phyloP scores from a whole-genome alignment of 2,888 invertebrate species.

The Monoplex corrugatus region DNA sequence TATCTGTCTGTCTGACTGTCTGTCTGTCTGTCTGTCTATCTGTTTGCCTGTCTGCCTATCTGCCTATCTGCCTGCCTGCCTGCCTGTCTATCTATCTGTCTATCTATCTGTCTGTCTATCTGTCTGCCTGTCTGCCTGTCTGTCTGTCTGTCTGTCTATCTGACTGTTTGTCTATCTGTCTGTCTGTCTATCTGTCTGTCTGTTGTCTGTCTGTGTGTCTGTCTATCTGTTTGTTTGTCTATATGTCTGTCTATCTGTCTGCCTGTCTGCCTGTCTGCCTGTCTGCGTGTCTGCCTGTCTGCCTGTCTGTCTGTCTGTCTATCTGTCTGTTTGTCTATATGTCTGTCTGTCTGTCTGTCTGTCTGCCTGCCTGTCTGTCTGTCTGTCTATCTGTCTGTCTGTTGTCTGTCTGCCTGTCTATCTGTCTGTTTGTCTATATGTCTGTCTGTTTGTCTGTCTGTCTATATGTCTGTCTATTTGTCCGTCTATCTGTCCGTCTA shows the following conservation, averaged over 20 bases:
- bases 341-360: constrained; percentile 16
- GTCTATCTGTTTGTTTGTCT: not conserved
- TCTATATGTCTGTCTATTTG: not conserved
- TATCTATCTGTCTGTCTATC: too few species aligned
- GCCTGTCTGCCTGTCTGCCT: too few species aligned
- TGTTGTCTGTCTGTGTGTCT: not conserved
- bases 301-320: not conserved
- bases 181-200: not conserved
- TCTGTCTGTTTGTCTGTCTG: not conserved
- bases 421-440: not conserved
- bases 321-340: not conserved
- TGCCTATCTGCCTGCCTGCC: not conserved
- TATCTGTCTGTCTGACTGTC: too few species aligned
- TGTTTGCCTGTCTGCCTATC: not conserved
- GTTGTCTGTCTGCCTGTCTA: not conserved
- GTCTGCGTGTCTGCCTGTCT: not conserved
- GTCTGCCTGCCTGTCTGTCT: not conserved
- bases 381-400: not conserved
- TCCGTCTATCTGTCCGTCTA: not conserved
- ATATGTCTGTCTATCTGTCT: too few species aligned
- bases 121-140: not conserved
- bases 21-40: not conserved
- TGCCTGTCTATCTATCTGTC: not conserved
- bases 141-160: not conserved
- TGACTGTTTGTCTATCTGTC: not conserved